Base-by-base conservation (phyloP, 2,113 vertebrate genomes). In the Erinaceus europaeus region DNA sequence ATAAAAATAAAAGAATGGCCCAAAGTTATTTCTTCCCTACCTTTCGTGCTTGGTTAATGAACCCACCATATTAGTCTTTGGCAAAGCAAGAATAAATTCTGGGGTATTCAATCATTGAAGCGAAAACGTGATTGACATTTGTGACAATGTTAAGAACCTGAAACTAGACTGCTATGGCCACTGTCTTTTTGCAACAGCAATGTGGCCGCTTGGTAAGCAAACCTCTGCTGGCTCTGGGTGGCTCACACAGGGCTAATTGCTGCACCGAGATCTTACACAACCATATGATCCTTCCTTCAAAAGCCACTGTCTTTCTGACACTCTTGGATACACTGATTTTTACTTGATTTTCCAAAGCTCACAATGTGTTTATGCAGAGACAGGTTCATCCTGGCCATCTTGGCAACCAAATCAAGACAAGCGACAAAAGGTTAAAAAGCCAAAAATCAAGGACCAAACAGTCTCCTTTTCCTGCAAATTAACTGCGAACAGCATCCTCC, bases 161-260 rank as follows among this genome's bases (percentile, higher is more conserved):
- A 72, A 91, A 90, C 25, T 79, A 88, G 80, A 67, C 29, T 72
- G 72, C 5, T 17, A 36, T 86, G 55, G 17, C 65, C 50, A 80
- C 72, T 79, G 52, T 32, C 57, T 75, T 90, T 90, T 48, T 85
- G 79, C 93, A 85, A 50, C 5, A 61, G 50, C 61, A 90, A 46
- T 79, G 50, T 88, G 80, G 80, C 90, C 72, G 46, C 29, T 62
- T 79, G n/a, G n/a, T n/a, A n/a, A n/a, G n/a, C 36, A 68, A 72
- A 71, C 82, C 52, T 69, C 48, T 69, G 71, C 21, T 36, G 69
- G 6, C 53, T 82, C 42, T 21, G 21, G 32, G 32, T 27, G n/a
- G 3, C 9, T 69, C 18, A 42, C 4, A 23, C 10, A 23, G 20
- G 13, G 2, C 3, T 14, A 4, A n/a, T 15, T n/a, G 23, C 14